Conservation (phyloP, 2,888 invertebrate genomes). For the Agrenia bidenticulata region DNA sequence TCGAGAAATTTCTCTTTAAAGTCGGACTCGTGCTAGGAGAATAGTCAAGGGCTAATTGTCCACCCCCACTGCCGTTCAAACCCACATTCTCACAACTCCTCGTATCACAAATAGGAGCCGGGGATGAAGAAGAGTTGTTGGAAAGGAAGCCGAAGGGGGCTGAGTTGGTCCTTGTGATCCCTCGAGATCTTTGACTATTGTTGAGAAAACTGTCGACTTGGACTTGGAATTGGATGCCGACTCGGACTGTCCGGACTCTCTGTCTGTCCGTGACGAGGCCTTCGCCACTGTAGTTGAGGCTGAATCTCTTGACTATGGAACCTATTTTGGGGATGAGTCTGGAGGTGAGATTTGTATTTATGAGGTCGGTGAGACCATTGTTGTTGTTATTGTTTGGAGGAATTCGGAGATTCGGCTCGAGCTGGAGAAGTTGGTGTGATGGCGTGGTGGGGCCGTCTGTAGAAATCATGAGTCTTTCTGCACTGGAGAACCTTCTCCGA, state of each 20-base stretch:
- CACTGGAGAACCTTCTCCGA: too few species aligned
- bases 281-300: slow-evolving; percentile 42
- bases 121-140: neutral
- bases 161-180: slow-evolving; percentile 28
- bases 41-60: slow-evolving; percentile 23
- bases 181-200: slow-evolving; percentile 17
- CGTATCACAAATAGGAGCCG: too few species aligned
- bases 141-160: slow-evolving; percentile 14
- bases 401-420: neutral
- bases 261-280: slow-evolving; percentile 41
- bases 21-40: neutral
- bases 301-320: slow-evolving; percentile 43
- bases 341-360: slow-evolving; percentile 16
- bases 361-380: slow-evolving; percentile 19
- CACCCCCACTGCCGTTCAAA: too few species aligned
- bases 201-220: slow-evolving; percentile 44
- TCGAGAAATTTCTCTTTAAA: neutral
- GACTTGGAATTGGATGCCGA: slow-evolving; percentile 45
- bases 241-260: slow-evolving; percentile 36
- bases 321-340: slow-evolving; percentile 38
- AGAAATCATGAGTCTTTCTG: slow-evolving; percentile 3
- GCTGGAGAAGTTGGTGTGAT: neutral
- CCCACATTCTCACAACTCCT: too few species aligned
- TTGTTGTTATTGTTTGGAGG: neutral
- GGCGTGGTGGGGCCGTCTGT: neutral